phyloP scores from a whole-genome alignment of 2,113 vertebrate genomes.

The Melozone crissalis region DNA sequence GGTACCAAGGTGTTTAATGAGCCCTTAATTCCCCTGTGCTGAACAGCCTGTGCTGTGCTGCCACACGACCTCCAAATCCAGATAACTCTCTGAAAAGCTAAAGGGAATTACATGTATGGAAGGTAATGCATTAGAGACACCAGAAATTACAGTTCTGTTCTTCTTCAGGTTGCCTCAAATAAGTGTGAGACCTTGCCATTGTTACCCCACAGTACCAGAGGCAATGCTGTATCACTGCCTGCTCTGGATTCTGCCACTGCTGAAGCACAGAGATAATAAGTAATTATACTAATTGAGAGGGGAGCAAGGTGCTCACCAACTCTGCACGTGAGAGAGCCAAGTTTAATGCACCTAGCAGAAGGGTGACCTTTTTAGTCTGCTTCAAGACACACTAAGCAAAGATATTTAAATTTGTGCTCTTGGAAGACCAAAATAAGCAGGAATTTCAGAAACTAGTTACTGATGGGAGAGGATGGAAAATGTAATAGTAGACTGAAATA shows the following conservation, averaged over 20 bases:
- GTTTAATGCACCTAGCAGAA: background rate
- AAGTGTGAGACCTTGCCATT: background rate
- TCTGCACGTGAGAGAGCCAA: background rate
- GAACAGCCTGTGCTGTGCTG: background rate
- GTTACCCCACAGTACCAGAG: background rate
- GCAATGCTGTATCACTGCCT: background rate
- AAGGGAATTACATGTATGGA: background rate
- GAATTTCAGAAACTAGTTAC: background rate
- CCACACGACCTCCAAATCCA: background rate
- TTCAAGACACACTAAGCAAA: background rate
- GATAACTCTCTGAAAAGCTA: background rate
- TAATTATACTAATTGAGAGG: constrained; percentile 25
- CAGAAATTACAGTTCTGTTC: background rate
- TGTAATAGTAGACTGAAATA: background rate
- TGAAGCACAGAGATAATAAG: background rate
- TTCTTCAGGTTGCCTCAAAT: background rate
- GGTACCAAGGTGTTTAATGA: constrained; percentile 11
- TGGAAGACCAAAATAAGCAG: background rate
- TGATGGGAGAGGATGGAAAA: background rate
- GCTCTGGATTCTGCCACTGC: background rate
- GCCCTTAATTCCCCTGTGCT: background rate
- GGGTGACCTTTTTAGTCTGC: background rate
- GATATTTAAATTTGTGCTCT: background rate
- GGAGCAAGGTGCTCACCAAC: background rate
- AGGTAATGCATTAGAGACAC: background rate